These are phyloP conservation scores for Drosophila persimilis DNA, from an alignment of 1,140 invertebrate species.

Conservation along the genomic window DNA sequence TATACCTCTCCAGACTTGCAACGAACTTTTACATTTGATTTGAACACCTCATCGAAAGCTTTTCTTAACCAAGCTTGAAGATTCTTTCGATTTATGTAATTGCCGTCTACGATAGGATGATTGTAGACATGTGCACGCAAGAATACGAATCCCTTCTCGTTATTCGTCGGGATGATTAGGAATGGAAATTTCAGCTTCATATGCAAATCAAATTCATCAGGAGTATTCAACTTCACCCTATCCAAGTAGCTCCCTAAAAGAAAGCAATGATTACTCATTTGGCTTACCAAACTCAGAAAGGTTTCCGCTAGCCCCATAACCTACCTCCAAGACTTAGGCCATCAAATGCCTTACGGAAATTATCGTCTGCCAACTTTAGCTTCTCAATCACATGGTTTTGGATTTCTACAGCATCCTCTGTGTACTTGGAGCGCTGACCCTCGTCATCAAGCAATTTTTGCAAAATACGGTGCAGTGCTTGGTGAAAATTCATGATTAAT, in stretches of 20 bases:
- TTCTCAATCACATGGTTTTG: conserved; percentile 33
- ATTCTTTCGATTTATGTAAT: conserved; percentile 9
- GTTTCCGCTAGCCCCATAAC: neutral
- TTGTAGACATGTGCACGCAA: neutral
- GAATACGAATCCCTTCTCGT: conserved; percentile 11
- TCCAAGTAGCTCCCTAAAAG: conserved; percentile 50
- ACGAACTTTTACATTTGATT: neutral
- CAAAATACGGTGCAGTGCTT: conserved; percentile 13
- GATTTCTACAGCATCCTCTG: conserved; percentile 12
- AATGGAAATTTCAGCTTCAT: conserved; percentile 41
- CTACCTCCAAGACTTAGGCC: conserved; percentile 38
- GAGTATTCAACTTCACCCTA: conserved; percentile 28
- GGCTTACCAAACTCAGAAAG: too few relatives aligned
- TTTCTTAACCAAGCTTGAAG: conserved; percentile 39
- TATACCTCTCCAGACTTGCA: neutral
- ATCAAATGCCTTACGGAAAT: conserved; percentile 21
- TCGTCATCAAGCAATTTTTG: conserved; percentile 19
- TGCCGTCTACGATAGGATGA: neutral
- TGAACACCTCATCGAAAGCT: conserved; percentile 20
- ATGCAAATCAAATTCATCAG: conserved; percentile 54
- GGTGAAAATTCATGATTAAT: conserved; percentile 11
- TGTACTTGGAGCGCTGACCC: conserved; percentile 3
- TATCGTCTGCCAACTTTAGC: conserved; percentile 14
- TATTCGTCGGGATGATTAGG: neutral
- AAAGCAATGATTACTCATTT: neutral